Conservation (phyloP, 2,888 invertebrate genomes). For the Eremobia ochroleuca region DNA sequence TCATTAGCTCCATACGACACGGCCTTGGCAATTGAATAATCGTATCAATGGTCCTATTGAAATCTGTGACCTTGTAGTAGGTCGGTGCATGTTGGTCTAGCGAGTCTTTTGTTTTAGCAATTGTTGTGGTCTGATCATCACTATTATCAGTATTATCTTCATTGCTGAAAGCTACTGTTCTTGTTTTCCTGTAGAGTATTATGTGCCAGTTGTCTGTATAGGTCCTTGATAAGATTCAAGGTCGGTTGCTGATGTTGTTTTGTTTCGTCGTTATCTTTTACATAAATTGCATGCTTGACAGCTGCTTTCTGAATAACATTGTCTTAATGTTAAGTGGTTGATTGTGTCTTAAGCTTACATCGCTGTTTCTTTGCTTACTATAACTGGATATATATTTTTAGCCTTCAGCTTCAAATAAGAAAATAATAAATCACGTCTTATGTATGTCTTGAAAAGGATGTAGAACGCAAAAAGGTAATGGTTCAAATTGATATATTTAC, state of each 20-base stretch:
- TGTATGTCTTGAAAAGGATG: constrained; percentile 27
- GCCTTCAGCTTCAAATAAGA: not conserved
- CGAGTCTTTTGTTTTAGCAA: constrained; percentile 54
- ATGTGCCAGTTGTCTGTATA: not conserved
- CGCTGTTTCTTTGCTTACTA: not conserved
- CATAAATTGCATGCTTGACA: constrained; percentile 8
- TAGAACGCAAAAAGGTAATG: constrained; percentile 34
- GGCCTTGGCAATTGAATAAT: constrained; percentile 85
- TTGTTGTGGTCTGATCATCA: constrained; percentile 29
- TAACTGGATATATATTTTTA: not conserved
- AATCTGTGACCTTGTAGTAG: constrained; percentile 56
- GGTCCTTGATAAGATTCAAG: constrained; percentile 33
- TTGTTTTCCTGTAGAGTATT: constrained; percentile 26
- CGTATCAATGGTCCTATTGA: constrained; percentile 62
- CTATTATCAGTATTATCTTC: constrained; percentile 10
- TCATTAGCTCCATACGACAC: constrained; percentile 82
- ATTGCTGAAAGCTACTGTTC: constrained; percentile 28
- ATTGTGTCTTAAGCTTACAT: not conserved
- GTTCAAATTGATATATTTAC: constrained; percentile 25
- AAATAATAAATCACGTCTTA: constrained; percentile 17
- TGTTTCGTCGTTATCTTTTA: constrained; percentile 11
- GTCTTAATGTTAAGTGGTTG: not conserved
- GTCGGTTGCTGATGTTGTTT: constrained; percentile 17
- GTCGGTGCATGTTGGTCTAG: constrained; percentile 32
- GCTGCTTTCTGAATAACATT: not conserved